A percentile compares a stretch with the other conserved stretches of the same genome.
phyloP scores from a whole-genome alignment of 2,797 vertebrate species.

The Eupleurogrammus muticus region DNA sequence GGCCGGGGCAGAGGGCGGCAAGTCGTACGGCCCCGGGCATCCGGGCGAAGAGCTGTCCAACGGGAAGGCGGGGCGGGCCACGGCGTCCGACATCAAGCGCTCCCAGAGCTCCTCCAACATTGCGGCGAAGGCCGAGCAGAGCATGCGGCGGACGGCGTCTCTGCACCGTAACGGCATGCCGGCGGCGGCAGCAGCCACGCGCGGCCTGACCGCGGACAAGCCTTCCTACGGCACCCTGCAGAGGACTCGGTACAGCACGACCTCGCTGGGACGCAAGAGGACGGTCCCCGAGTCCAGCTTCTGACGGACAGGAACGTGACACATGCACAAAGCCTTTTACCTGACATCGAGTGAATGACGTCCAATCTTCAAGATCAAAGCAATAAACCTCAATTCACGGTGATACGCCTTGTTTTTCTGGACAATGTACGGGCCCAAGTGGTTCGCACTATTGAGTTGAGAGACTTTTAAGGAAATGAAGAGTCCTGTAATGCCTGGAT shows the following conservation, averaged over 20 bases:
- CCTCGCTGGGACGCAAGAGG: constrained; percentile 85
- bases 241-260: constrained; percentile 84
- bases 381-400: constrained; percentile 60
- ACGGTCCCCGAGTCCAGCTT: constrained; percentile 92
- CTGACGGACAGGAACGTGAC: constrained; percentile 66
- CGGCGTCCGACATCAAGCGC: constrained; percentile 79
- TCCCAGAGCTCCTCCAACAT: constrained; percentile 90
- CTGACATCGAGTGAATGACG: constrained; percentile 15
- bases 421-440: constrained; percentile 17
- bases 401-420: not conserved
- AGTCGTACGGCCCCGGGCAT: constrained; percentile 43
- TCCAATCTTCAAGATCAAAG: constrained; percentile 53
- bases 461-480: constrained; percentile 9
- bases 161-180: constrained; percentile 80
- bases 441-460: constrained; percentile 24
- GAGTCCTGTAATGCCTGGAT: constrained; percentile 19
- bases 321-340: constrained; percentile 43
- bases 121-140: constrained; percentile 78
- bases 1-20: constrained; percentile 48
- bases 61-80: constrained; percentile 60
- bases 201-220: constrained; percentile 73
- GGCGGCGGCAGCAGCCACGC: constrained; percentile 34
- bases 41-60: constrained; percentile 70
- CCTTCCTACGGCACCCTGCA: constrained; percentile 76
- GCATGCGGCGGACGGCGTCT: constrained; percentile 81